These are phyloP conservation scores for Drosophila pegasa DNA, from an alignment of 2,888 invertebrate species.

Conservation along the genomic window DNA sequence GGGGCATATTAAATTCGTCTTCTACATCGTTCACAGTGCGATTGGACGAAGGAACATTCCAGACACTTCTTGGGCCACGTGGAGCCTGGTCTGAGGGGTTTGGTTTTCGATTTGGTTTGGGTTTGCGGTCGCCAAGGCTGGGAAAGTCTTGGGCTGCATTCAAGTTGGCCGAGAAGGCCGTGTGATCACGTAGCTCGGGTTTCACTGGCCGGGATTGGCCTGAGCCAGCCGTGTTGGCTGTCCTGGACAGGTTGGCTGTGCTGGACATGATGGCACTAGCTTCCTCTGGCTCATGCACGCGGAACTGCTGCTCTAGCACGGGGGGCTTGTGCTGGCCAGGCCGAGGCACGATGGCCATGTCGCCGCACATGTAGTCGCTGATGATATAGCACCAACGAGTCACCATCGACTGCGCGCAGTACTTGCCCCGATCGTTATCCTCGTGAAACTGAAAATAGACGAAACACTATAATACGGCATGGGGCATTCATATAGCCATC, in stretches of 20 bases:
- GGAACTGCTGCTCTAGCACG: slow-evolving; percentile 45
- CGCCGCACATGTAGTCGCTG: slow-evolving; percentile 85
- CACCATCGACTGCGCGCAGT: slow-evolving; percentile 85
- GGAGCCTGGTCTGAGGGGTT: background rate
- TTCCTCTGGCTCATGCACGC: background rate
- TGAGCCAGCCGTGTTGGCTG: background rate
- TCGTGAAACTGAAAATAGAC: slow-evolving; percentile 83
- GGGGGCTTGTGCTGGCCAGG: slow-evolving; percentile 85
- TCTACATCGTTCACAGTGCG: background rate
- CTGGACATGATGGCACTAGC: background rate
- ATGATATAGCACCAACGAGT: slow-evolving; percentile 85
- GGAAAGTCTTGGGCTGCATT: slow-evolving; percentile 36
- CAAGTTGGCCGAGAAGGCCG: slow-evolving; percentile 16
- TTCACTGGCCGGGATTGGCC: slow-evolving; percentile 13
- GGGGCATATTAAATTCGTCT: slow-evolving; percentile 30
- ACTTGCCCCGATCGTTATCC: slow-evolving; percentile 78
- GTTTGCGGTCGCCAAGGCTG: slow-evolving; percentile 17
- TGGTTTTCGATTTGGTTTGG: background rate
- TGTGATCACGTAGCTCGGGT: slow-evolving; percentile 32
- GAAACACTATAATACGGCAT: background rate
- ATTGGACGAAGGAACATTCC: slow-evolving; percentile 24
- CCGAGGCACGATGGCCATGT: slow-evolving; percentile 83
- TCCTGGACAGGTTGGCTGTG: background rate
- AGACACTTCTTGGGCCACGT: background rate
- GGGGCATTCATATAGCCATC: background rate